These are phyloP conservation scores for Hiodon alosoides DNA, from an alignment of 2,113 vertebrate species.

Conservation along the genomic window DNA sequence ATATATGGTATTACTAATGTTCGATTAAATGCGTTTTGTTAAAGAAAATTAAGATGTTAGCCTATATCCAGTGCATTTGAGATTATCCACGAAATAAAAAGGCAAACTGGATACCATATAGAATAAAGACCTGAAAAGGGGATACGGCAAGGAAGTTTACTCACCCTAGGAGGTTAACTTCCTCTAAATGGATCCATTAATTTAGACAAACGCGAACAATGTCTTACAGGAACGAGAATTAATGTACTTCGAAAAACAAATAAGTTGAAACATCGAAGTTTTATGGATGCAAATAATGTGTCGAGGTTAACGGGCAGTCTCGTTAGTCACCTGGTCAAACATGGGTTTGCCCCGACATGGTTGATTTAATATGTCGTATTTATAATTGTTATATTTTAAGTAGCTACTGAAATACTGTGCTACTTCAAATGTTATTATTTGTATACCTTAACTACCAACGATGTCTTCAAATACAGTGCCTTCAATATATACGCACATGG, in stretches of 20 bases:
- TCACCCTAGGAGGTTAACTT: slow-evolving; percentile 58
- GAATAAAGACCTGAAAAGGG: neutral
- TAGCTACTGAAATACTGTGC: too few species aligned
- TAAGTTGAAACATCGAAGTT: slow-evolving; percentile 37
- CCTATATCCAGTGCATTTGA: neutral
- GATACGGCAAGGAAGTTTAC: slow-evolving; percentile 34
- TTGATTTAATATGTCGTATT: too few species aligned
- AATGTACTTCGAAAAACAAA: slow-evolving; percentile 42
- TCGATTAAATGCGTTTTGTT: too few species aligned
- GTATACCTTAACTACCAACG: too few species aligned
- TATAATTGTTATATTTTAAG: too few species aligned
- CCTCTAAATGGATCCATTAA: slow-evolving; percentile 64
- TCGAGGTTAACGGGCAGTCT: neutral
- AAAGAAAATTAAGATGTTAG: neutral
- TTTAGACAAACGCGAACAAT: slow-evolving; percentile 59
- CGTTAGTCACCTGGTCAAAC: slow-evolving; percentile 33
- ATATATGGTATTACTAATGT: too few species aligned
- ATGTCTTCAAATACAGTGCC: too few species aligned
- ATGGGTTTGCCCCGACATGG: neutral
- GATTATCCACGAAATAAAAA: neutral
- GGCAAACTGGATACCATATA: neutral
- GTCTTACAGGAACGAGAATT: slow-evolving; percentile 55
- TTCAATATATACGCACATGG: too few species aligned
- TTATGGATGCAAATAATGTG: slow-evolving; percentile 20
- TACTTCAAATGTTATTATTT: too few species aligned